Evolutionary conservation across 1,140 invertebrate genomes (phyloP).

Genomic region (Papilio dardanus): DNA sequence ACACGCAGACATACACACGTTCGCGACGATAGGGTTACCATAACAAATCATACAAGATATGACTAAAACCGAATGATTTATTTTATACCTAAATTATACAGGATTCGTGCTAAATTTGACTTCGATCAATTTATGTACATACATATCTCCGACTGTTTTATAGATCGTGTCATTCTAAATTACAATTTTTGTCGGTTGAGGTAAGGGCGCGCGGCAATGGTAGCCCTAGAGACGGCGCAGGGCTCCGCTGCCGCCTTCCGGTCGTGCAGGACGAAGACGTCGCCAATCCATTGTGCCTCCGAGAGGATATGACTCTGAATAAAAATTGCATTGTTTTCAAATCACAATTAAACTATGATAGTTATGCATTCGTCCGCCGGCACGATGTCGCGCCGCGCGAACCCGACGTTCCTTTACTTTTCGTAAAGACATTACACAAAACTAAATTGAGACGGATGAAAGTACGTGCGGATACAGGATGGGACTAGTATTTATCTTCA

Average conservation of each 20-base stretch:
- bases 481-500: too few relatives aligned
- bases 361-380: conserved; percentile 35
- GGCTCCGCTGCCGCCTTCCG: conserved; percentile 68
- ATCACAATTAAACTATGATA: conserved; percentile 56
- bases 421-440: not conserved
- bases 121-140: too few relatives aligned
- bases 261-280: conserved; percentile 65
- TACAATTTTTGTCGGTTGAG: too few relatives aligned
- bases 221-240: conserved; percentile 40
- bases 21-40: too few relatives aligned
- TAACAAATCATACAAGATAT: too few relatives aligned
- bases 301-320: conserved; percentile 61
- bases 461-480: too few relatives aligned
- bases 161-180: too few relatives aligned
- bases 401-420: not conserved
- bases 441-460: not conserved
- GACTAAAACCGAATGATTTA: too few relatives aligned
- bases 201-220: not conserved
- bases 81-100: too few relatives aligned
- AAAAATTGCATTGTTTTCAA: conserved; percentile 62
- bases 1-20: conserved; percentile 4
- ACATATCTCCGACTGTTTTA: too few relatives aligned
- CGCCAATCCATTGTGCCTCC: conserved; percentile 52
- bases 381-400: too few relatives aligned
- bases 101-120: too few relatives aligned